Base-by-base conservation (phyloP, 2,113 vertebrate genomes). In the Lutjanus erythropterus region DNA sequence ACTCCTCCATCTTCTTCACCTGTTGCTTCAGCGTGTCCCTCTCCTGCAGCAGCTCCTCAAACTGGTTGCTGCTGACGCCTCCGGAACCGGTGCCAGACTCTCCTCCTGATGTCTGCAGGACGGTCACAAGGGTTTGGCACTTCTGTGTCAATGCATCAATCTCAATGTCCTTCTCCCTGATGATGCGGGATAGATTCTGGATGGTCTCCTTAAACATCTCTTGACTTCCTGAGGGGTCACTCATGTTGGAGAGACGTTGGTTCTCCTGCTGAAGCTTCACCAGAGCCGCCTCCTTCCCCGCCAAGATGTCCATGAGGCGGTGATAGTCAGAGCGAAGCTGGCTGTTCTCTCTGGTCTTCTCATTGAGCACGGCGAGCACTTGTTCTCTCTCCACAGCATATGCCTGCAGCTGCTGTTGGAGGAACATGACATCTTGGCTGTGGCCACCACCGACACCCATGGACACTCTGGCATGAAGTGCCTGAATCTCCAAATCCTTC, bases 1-100 rank as follows among this genome's bases (percentile, higher is more conserved):
- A 99, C 85, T 99, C 98, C 21, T 99, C 97, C 97, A 99, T 97
- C 89, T 99, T 99, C 93, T 99, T 99, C 29, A 98, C 97, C 82
- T 99, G 98, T 52, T 99, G 98, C 67, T 99, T 98, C 49, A 99
- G 86, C 1, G 94, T 96, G 92, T 99, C 97, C 0, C 98, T 93
- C 60, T 99, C 98, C 66, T 98, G 97, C 1, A 99, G 90, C 49
- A 99, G 96, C 70, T 99, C 96, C 87, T 99, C 97, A 70, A 99
- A 99, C 90, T 99, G 98, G 86, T 98, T 98, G 89, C 97, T 98
- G 66, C 97, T 99, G 69, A 99, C 95, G 0, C 96, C 93, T 14
- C 97, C 96, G 0, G 90, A 91, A 0, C 94, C 94, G 0, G 60
- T 0, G 37, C 93, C 29, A 49, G 55, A 6, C 18, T 91, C 92